phyloP scores from a whole-genome alignment of 2,113 vertebrate genomes.

The Mesoclemmys tuberculata region DNA sequence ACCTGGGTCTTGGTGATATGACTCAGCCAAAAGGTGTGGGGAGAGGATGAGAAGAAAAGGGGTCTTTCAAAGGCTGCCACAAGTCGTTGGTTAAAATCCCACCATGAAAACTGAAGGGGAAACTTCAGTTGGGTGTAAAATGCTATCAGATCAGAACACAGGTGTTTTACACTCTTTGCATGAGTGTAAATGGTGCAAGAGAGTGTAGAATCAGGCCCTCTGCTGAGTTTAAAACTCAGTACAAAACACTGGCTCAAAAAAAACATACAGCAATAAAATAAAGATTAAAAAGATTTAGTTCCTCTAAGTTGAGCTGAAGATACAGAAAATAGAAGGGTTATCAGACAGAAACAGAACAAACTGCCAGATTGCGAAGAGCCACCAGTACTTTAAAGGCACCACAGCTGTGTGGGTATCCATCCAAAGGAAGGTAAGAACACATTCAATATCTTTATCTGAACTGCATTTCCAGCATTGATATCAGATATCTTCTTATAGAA shows the following conservation, averaged over 20 bases:
- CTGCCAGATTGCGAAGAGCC: neutral
- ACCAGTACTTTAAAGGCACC: conserved; percentile 7
- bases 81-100: neutral
- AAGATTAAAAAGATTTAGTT: neutral
- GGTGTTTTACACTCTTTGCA: neutral
- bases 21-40: neutral
- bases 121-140: neutral
- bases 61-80: neutral
- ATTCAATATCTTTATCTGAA: conserved; percentile 37
- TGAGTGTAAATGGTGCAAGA: neutral
- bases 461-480: conserved; percentile 38
- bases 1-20: accelerated
- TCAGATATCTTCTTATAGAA: conserved; percentile 17
- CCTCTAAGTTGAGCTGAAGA: neutral
- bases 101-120: neutral
- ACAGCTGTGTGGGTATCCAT: neutral
- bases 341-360: neutral
- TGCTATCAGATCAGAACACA: no score
- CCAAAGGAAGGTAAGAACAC: conserved; percentile 12
- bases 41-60: neutral
- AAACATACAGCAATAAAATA: neutral
- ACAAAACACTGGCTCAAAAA: neutral
- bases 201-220: neutral
- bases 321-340: conserved; percentile 5
- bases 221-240: neutral